Evolutionary conservation across 2,113 vertebrate species (phyloP).

Genomic region (Eonycteris spelaea): DNA sequence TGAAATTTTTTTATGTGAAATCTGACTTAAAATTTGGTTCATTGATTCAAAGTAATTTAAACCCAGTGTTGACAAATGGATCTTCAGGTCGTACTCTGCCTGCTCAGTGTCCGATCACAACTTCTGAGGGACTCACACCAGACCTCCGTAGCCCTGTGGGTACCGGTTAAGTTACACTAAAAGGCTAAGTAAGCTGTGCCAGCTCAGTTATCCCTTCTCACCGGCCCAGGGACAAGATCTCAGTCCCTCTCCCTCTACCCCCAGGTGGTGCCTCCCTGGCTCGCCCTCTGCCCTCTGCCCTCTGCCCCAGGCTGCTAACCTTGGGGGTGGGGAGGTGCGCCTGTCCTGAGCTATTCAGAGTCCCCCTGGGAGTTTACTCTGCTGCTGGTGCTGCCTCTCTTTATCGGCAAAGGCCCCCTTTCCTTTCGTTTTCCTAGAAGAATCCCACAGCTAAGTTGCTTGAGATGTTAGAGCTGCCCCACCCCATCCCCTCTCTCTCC

Average conservation of each 20-base stretch:
- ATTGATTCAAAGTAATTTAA: neutral
- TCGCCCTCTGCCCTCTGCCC: too few species aligned
- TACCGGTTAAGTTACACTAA: neutral
- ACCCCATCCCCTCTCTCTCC: neutral
- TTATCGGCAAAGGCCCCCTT: neutral
- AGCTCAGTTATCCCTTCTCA: neutral
- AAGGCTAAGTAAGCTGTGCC: neutral
- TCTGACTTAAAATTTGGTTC: neutral
- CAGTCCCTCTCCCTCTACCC: too few species aligned
- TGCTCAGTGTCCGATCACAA: neutral
- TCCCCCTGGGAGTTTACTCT: neutral
- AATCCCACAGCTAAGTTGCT: neutral
- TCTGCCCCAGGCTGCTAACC: neutral
- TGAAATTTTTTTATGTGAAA: neutral
- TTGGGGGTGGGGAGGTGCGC: too few species aligned
- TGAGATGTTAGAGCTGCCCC: neutral
- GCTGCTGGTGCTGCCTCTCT: neutral
- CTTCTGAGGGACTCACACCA: neutral
- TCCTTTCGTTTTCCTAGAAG: neutral
- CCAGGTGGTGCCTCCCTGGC: too few species aligned
- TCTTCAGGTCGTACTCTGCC: neutral
- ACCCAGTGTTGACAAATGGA: neutral
- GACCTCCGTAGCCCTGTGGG: neutral
- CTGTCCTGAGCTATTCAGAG: neutral
- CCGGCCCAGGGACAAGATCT: neutral